phyloP scores from a whole-genome alignment of 2,797 vertebrate species.

The Limnodromus scolopaceus region DNA sequence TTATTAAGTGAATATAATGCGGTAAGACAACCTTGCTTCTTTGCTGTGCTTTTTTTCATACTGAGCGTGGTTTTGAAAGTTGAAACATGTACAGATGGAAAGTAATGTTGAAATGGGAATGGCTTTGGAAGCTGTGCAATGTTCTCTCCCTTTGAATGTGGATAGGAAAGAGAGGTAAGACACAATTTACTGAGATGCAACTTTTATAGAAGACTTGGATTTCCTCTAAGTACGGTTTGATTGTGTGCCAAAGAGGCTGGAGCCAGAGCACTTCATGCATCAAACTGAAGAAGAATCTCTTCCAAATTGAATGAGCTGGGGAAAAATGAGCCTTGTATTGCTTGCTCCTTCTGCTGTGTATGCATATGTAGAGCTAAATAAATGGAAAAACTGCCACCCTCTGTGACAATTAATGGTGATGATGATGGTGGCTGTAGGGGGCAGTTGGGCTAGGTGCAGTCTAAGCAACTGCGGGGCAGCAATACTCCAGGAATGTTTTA shows the following conservation, averaged over 20 bases:
- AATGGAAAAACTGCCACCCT: neutral
- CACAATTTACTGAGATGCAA: neutral
- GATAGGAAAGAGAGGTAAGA: neutral
- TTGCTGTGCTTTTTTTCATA: neutral
- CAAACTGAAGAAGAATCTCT: neutral
- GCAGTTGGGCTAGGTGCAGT: fast-evolving
- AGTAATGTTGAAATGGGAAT: neutral
- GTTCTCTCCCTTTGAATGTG: neutral
- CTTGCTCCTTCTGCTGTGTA: neutral
- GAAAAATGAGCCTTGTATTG: neutral
- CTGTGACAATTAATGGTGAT: neutral
- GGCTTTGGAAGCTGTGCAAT: neutral
- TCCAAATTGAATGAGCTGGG: neutral
- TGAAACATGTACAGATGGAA: neutral
- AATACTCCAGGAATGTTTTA: fast-evolving
- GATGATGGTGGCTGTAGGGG: neutral
- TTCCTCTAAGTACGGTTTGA: neutral
- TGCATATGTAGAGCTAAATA: neutral
- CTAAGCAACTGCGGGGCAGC: neutral
- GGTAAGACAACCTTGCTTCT: neutral
- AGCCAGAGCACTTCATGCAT: neutral
- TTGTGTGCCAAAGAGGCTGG: conserved; percentile 1
- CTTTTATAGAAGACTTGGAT: conserved; percentile 12
- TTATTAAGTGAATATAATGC: conserved; percentile 19
- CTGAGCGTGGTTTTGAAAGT: neutral